These are phyloP conservation scores for Eira barbara DNA, from an alignment of 2,113 vertebrate species.

Conservation along the genomic window DNA sequence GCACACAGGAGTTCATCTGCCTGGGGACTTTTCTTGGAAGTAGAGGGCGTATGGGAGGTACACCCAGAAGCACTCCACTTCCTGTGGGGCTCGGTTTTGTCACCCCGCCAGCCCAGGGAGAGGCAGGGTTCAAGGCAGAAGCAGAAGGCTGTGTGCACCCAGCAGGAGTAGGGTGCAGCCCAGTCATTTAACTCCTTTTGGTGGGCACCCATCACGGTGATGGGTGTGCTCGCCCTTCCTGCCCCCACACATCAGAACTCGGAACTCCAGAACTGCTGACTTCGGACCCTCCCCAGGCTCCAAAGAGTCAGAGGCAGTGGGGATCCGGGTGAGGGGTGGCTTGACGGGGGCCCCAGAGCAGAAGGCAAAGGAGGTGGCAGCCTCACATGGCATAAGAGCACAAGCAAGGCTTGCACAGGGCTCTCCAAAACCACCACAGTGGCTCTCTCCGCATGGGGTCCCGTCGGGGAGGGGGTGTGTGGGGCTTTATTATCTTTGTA, in stretches of 20 bases:
- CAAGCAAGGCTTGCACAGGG: background rate
- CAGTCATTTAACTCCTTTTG: background rate
- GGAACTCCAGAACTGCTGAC: background rate
- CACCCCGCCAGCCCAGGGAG: background rate
- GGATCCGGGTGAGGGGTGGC: background rate
- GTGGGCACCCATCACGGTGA: background rate
- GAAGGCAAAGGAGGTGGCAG: background rate
- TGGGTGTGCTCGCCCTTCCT: background rate
- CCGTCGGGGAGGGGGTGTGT: too few relatives aligned
- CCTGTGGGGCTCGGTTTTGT: background rate
- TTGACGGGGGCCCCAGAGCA: background rate
- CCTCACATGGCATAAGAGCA: background rate
- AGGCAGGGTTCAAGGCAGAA: background rate
- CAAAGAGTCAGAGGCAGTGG: background rate
- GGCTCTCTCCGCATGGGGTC: background rate
- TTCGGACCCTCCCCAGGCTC: background rate
- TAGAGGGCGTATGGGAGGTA: background rate
- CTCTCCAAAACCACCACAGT: background rate
- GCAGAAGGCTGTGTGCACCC: background rate
- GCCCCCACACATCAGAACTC: background rate
- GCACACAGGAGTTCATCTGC: background rate
- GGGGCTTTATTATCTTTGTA: background rate
- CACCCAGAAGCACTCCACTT: background rate
- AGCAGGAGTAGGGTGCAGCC: background rate
- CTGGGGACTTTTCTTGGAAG: background rate